These are phyloP conservation scores for Drepana arcuata DNA, from an alignment of 1,140 invertebrate species.

Conservation along the genomic window DNA sequence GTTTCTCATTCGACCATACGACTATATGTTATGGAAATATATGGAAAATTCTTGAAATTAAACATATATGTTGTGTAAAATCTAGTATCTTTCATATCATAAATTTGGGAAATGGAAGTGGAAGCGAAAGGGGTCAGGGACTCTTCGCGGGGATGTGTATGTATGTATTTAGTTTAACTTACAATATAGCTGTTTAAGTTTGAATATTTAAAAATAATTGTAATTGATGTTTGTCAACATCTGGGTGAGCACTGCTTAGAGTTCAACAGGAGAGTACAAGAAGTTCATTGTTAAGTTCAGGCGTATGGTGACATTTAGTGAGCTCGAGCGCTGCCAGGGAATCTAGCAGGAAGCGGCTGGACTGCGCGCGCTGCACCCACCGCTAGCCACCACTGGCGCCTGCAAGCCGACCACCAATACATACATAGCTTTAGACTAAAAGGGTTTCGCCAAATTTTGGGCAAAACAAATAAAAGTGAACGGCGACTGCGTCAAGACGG, in stretches of 20 bases:
- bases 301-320: conserved; percentile 30
- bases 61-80: neutral
- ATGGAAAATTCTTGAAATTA: neutral
- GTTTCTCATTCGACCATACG: too few species aligned
- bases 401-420: conserved; percentile 2
- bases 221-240: conserved; percentile 53
- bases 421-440: conserved; percentile 12
- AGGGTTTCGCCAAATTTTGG: conserved; percentile 57
- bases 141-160: too few species aligned
- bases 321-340: conserved; percentile 32
- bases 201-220: conserved; percentile 28
- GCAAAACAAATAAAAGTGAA: conserved; percentile 64
- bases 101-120: neutral
- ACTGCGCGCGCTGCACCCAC: conserved; percentile 11
- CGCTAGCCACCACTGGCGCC: conserved; percentile 7
- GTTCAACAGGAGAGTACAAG: conserved; percentile 37
- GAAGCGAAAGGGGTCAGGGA: too few species aligned
- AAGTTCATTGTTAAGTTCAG: conserved; percentile 65
- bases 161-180: neutral
- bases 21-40: neutral
- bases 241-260: conserved; percentile 13
- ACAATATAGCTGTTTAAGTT: neutral
- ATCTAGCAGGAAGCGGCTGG: conserved; percentile 26
- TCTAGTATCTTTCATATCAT: neutral
- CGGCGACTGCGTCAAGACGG: conserved; percentile 49